Base-by-base conservation (phyloP, 2,888 invertebrate genomes). In the Seira ritae region DNA sequence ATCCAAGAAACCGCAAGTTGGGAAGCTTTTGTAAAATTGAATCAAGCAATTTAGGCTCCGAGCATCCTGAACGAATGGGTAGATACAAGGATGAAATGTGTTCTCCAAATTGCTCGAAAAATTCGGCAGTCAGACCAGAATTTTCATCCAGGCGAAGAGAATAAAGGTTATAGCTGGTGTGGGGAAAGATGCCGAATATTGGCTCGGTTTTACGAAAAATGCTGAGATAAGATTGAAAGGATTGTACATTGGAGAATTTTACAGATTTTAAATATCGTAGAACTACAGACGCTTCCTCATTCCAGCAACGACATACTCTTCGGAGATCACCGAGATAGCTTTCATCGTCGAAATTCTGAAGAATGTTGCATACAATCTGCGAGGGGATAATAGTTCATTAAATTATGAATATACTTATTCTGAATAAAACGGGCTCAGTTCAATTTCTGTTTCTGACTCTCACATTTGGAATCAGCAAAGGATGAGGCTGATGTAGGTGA, bases 281-380 rank as follows among this genome's bases (percentile, higher is more conserved):
- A 1, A 37, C 4, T n/a, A 10, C 10, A 24, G 71, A 72, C 0
- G 24, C 50, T 72, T 79, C 79, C 19, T 72, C 22, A 19, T 79
- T 79, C 79, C 79, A 79, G 31, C 50, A 67, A 12, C 19, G 46
- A n/a, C 79, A 70, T 19, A 79, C 79, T 17, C 19, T 3, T 10
- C 79, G 60, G 15, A 71, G 46, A 15, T 72, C 72, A 10, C 55
- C 46, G 2, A 79, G 17, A 19, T 6, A 17, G 17, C 15, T 2
- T 0, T 3, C 12, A 6, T 72, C 72, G 6, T 22, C 24, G 17
- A 72, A 65, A 62, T 72, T 50, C 0, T 66, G 42, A 12, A 79
- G 10, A 31, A 79, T 37, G 10, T 66, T 79, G 55, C 19, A 19
- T 20, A 67, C 37, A 20, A 79, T 79, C 79, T 79, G 19, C 8